Evolutionary conservation across 2,888 invertebrate genomes (phyloP), one percentile per base, ranked within the genome.

Genomic region (Coremacera marginata): DNA sequence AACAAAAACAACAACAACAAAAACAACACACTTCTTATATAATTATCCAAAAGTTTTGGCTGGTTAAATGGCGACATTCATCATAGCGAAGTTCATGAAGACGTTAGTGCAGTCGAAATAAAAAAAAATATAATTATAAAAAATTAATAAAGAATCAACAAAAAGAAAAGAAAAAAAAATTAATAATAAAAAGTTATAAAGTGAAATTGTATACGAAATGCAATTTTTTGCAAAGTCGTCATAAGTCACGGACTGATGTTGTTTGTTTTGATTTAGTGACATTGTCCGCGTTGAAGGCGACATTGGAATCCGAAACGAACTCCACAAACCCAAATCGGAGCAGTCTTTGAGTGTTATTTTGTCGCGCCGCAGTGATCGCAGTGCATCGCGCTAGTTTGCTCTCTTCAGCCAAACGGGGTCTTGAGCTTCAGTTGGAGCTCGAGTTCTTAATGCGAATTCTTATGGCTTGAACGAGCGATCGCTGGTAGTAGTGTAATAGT

Each of bases 201-300:
- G 78, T 79, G 79, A 79, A 81, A 82, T 78, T 78, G 74, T 76
- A 78, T 78, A 77, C 77, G 72, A 80, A 81, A 67, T 80, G 80
- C 73, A 80, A 70, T 82, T 84, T 88, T 85, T 82, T 87, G 87
- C 88, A 82, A 86, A 84, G 83, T 84, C 84, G 78, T 85, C 88
- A 89, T 81, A 89, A 88, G 87, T 88, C 89, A 88, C 84, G 89
- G 88, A 85, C 86, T 79, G 73, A 31, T 27, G 57, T 80, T 81
- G 79, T 82, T 81, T 82, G 77, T 82, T 83, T 81, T 83, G 82
- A 83, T 83, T 82, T 82, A 80, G 82, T 85, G 85, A 85, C 85
- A 78, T 86, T 86, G 85, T 83, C 83, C 83, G 84, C 82, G 83
- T 82, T 85, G 86, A 86, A 86, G 86, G 84, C 88, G 88, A 88